Conservation (phyloP, 2,888 invertebrate genomes). For the Caenorhabditis macrosperma region DNA sequence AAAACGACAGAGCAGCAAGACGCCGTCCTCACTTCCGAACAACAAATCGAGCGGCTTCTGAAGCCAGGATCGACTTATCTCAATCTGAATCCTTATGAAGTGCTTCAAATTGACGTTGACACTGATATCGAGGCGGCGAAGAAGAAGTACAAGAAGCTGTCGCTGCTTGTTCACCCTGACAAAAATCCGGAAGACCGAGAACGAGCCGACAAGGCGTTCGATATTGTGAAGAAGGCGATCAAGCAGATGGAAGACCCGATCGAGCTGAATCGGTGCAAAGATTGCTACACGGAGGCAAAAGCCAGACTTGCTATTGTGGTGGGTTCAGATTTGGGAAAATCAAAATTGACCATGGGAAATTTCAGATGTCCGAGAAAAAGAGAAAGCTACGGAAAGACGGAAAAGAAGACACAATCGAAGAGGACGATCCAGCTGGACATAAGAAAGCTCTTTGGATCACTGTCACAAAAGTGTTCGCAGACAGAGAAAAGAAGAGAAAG, state of each 20-base stretch:
- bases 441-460: conserved; percentile 74
- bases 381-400: conserved; percentile 91
- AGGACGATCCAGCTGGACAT: conserved; percentile 78
- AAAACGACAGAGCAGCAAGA: conserved; percentile 98
- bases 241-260: conserved; percentile 90
- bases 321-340: conserved; percentile 6
- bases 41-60: conserved; percentile 95
- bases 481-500: conserved; percentile 90
- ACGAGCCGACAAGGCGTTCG: conserved; percentile 87
- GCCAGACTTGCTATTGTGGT: conserved; percentile 94
- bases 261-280: conserved; percentile 92
- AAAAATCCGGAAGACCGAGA: conserved; percentile 97
- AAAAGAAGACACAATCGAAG: conserved; percentile 82
- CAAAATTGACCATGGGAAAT: background rate
- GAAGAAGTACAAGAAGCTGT: conserved; percentile 93
- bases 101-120: conserved; percentile 86
- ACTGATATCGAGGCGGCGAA: conserved; percentile 92
- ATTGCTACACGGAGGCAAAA: conserved; percentile 97
- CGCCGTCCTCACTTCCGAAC: conserved; percentile 94
- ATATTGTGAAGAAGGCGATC: conserved; percentile 87
- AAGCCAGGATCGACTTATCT: conserved; percentile 98
- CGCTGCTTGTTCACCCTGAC: conserved; percentile 98
- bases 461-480: conserved; percentile 86
- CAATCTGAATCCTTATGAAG: conserved; percentile 91
- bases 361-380: conserved; percentile 91